Evolutionary conservation across 1,140 invertebrate species (phyloP).

Genomic region (Akabosia matsudoensis): DNA sequence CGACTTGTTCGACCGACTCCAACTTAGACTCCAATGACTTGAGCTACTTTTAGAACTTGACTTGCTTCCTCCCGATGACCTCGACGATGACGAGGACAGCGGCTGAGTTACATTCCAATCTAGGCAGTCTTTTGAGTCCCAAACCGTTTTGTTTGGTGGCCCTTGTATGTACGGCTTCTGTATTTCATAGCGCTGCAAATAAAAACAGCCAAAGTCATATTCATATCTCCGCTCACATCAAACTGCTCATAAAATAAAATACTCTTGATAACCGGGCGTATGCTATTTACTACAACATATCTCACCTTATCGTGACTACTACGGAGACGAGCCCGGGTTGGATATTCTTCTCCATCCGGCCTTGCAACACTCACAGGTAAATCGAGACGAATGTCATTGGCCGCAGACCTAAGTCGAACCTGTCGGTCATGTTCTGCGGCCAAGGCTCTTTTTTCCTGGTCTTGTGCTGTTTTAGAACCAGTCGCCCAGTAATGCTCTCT

Average conservation of each 20-base stretch:
- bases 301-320: constrained; percentile 42
- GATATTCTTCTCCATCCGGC: constrained; percentile 39
- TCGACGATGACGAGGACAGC: background rate
- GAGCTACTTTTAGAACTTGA: constrained; percentile 37
- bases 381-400: constrained; percentile 39
- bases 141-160: constrained; percentile 45
- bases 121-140: constrained; percentile 36
- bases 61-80: constrained; percentile 29
- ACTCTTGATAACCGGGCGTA: no score
- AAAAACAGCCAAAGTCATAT: background rate
- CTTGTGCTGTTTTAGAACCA: constrained; percentile 31
- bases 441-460: constrained; percentile 39
- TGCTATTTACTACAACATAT: no score
- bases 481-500: constrained; percentile 25
- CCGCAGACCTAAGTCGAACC: constrained; percentile 41
- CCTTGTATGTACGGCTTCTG: constrained; percentile 36
- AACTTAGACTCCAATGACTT: constrained; percentile 35
- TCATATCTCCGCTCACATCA: background rate
- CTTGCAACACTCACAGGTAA: constrained; percentile 41
- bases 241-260: no score
- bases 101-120: constrained; percentile 18
- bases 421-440: constrained; percentile 42
- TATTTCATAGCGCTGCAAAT: constrained; percentile 39
- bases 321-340: constrained; percentile 23
- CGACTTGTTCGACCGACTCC: constrained; percentile 38